Evolutionary conservation across 2,113 vertebrate genomes (phyloP), one percentile per base, ranked within the genome.

Genomic region (Mus pahari): DNA sequence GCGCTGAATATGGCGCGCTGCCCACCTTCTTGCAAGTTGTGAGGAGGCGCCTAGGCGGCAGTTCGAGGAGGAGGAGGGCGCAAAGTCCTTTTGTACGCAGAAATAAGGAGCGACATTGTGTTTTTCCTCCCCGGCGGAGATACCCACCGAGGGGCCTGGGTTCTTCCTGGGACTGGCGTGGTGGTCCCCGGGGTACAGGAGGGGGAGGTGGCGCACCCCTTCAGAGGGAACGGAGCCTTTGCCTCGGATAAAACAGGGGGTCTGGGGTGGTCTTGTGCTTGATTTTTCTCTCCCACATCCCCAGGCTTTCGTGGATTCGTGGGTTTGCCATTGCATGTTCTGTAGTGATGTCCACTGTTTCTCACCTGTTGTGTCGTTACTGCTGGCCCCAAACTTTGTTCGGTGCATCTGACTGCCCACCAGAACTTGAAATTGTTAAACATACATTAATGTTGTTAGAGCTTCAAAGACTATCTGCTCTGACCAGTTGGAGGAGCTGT

Each of bases 1-100:
- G 96, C 96, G 89, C 89, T 62, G 96, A 96, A 97, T 64, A 95
- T 96, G 97, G 97, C 92, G 96, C 91, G 84, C 78, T 97, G 97
- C 97, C 97, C 97, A 98, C 94, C 97, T 96, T 95, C 94, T 92
- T 92, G 97, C 95, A 97, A 98, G 96, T 97, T 97, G 93, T 92
- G 97, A 96, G 96, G 93, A 94, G 94, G 95, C 92, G 95, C 91
- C 81, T 66, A 14, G 96, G 95, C 92, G 50, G 97, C 97, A 68
- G 95, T 92, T 95, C 62, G 71, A 96, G 94, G 68, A 96, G 48
- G 48, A 48, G 96, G 97, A 97, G 96, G 96, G 96, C 97, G 97
- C 96, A 90, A 31, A 97, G 96, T 93, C 96, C 97, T 98, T 98
- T 98, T 97, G 97, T 98, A 98, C 93, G 88, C 95, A 91, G 92